A percentile compares a stretch with the other conserved stretches of the same genome.
Evolutionary conservation across 2,113 vertebrate species (phyloP).

Genomic region (Carassius auratus): DNA sequence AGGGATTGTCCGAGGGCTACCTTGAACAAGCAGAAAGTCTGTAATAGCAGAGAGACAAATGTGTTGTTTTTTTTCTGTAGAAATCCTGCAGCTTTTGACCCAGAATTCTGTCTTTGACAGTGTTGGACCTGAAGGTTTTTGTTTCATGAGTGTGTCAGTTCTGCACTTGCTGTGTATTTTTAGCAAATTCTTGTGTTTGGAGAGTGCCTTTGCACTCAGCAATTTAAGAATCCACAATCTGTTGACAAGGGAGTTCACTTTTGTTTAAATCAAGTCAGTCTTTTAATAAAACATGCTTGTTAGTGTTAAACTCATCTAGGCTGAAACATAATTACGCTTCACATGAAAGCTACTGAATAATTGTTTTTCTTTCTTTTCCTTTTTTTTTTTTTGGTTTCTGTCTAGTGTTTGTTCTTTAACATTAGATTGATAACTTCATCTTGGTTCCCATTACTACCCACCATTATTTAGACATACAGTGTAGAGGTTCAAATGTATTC

Average conservation of each 20-base stretch:
- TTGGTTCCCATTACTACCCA: no score
- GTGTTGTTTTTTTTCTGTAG: not conserved
- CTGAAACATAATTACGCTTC: no score
- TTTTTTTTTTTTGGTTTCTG: no score
- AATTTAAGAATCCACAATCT: constrained; percentile 3
- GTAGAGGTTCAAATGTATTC: no score
- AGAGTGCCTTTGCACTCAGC: not conserved
- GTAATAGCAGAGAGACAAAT: constrained; percentile 49
- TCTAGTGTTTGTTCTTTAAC: no score
- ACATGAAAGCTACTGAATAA: no score
- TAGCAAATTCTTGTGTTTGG: not conserved
- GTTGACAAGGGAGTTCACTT: not conserved
- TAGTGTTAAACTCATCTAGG: not conserved
- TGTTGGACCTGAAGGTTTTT: not conserved
- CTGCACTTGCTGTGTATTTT: not conserved
- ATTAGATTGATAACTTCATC: no score
- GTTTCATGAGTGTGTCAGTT: not conserved
- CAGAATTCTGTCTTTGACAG: constrained; percentile 14
- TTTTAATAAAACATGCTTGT: not conserved
- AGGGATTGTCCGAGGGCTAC: constrained; percentile 64
- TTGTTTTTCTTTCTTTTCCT: no score
- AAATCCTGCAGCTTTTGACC: constrained; percentile 19
- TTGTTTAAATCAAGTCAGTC: not conserved
- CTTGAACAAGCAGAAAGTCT: constrained; percentile 68
- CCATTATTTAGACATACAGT: no score